Evolutionary conservation across 2,113 vertebrate species (phyloP), one percentile per base, ranked within the genome.

Genomic region (Otocyon megalotis): DNA sequence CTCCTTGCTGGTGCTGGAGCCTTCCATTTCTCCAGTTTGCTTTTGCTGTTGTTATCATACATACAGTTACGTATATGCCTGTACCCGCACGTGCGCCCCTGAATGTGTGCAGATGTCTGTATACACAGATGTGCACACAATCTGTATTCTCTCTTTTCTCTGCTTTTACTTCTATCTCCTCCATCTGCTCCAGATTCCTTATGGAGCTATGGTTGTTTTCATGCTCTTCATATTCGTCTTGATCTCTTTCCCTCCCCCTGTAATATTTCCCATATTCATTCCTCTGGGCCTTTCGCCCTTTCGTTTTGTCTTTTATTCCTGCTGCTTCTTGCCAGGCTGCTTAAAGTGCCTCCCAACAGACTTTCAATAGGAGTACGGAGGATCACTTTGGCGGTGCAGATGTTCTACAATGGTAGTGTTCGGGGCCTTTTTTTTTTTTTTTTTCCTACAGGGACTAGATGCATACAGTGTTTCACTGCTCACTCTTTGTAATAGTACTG

Each of bases 241-340:
- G 87, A 56, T 94, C 71, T 94, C 53, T 82, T 63, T 92, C 63
- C 88, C 17, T 96, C n/a, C 37, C 88, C 43, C 63, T 93, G 54
- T 56, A 96, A 88, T 22, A 60, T 62, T 96, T 92, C 77, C 69
- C 17, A 8, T 30, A 92, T 35, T 93, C 71, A 53, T 9, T 90
- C 89, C 83, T 93, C 76, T 91, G 80, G 82, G 81, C 88, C 86
- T 94, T 95, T 94, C 82, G 35, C 43, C 82, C 96, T 97, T 98
- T 97, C 43, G 35, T 93, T 98, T 98, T 97, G 53, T 98, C 83
- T 90, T 98, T 97, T 97, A 90, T 97, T 97, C 91, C 80, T 89
- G 48, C 48, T 65, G 83, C 65, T 93, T 5, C 72, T 95, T 94
- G 95, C 37, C 60, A 85, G 77, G 69, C 60, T 93, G 88, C 71